Percentiles rank a stretch among this genome's conserved stretches.
Evolutionary conservation across 53 echinoderm and acorn worm genomes (phyloP).

Genomic region (Patiria pectinifera): DNA sequence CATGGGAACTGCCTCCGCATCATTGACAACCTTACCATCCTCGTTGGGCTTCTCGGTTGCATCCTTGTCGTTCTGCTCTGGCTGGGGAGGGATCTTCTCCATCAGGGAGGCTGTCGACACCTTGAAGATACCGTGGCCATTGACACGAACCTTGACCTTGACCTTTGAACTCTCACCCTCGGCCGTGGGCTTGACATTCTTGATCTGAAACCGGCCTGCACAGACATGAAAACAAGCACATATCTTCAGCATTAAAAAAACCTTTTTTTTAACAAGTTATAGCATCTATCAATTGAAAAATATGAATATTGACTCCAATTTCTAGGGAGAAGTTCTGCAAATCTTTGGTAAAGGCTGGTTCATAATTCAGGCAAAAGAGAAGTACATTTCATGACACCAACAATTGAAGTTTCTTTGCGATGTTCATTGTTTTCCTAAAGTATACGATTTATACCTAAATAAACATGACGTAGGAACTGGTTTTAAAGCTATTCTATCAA

Average conservation of each 20-base stretch:
- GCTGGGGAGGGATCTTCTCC: conserved; percentile 79
- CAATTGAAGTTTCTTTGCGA: too few species aligned
- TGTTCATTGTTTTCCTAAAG: too few species aligned
- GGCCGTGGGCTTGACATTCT: conserved; percentile 82
- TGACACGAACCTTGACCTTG: conserved; percentile 92
- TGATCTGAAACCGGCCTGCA: conserved; percentile 84
- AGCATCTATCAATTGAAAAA: too few species aligned
- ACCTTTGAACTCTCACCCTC: conserved; percentile 96
- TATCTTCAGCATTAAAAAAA: background rate
- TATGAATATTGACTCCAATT: too few species aligned
- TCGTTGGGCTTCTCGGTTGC: conserved; percentile 51
- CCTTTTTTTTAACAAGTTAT: too few species aligned
- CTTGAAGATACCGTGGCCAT: conserved; percentile 89
- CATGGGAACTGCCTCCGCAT: conserved; percentile 61
- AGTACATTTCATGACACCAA: too few species aligned
- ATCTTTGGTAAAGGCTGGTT: too few species aligned
- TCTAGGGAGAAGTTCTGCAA: too few species aligned
- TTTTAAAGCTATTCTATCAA: too few species aligned
- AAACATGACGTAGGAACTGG: too few species aligned
- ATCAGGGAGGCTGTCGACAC: conserved; percentile 87
- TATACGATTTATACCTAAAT: too few species aligned
- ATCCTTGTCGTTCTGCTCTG: conserved; percentile 68
- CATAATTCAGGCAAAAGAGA: too few species aligned
- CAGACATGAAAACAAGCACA: background rate
- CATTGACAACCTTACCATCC: conserved; percentile 24